Percentiles rank a stretch among this genome's conserved stretches.
Conservation (phyloP, 2,797 vertebrate genomes). For the Pangasius krempfi region DNA sequence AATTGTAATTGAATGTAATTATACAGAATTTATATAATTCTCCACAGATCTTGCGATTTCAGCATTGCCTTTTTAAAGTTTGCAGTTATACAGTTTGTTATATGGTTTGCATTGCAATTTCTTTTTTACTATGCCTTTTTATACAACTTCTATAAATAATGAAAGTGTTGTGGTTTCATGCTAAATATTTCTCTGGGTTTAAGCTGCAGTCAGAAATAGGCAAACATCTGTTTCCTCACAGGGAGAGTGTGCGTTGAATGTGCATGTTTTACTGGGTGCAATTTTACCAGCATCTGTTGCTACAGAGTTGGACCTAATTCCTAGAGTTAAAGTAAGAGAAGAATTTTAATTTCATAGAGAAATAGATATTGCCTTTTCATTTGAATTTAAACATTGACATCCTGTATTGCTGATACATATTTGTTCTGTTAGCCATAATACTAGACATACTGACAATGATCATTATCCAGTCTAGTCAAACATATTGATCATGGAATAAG, state of each 20-base stretch:
- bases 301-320: not conserved
- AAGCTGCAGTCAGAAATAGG: not conserved
- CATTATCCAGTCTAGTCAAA: not conserved
- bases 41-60: conserved; percentile 58
- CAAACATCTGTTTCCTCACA: conserved; percentile 26
- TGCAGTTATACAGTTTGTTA: conserved; percentile 69
- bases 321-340: not conserved
- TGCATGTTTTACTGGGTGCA: not conserved
- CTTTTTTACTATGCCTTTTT: conserved; percentile 59
- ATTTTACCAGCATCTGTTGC: conserved; percentile 31
- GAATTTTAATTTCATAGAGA: not conserved
- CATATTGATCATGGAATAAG: not conserved
- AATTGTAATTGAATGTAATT: not conserved
- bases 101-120: conserved; percentile 70
- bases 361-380: not conserved
- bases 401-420: not conserved
- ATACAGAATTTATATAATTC: not conserved
- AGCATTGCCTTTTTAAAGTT: conserved; percentile 67
- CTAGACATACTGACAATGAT: not conserved
- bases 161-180: not conserved
- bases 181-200: not conserved
- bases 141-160: conserved; percentile 7
- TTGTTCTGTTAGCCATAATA: not conserved
- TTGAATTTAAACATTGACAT: not conserved
- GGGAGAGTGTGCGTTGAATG: not conserved